A percentile compares a stretch with the other conserved stretches of the same genome.
Conservation (phyloP, 2,113 vertebrate species). For the Steatornis caripensis region DNA sequence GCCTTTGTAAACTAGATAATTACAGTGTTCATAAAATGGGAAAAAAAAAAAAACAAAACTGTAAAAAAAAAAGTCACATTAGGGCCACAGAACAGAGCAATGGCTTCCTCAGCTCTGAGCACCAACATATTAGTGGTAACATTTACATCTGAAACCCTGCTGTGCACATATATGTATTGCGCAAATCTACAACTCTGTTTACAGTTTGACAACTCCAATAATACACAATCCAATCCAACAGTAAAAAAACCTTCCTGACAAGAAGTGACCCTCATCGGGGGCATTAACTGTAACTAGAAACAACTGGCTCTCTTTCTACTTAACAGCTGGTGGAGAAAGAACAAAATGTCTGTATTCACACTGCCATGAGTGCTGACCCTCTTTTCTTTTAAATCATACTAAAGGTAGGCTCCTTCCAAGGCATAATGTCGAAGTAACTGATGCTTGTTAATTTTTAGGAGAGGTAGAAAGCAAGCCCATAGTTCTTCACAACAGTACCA, state of each 20-base stretch:
- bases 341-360: background rate
- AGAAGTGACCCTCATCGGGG: background rate
- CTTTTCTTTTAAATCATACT: background rate
- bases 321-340: background rate
- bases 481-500: background rate
- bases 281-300: background rate
- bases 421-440: background rate
- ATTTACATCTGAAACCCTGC: background rate
- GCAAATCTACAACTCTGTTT: background rate
- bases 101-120: background rate
- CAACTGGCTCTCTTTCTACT: background rate
- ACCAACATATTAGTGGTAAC: background rate
- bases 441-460: background rate
- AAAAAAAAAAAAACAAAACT: background rate
- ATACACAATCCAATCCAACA: background rate
- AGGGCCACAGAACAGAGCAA: background rate
- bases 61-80: background rate
- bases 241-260: background rate
- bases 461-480: background rate
- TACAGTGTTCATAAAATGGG: background rate
- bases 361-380: background rate
- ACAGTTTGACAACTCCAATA: background rate
- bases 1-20: background rate
- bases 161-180: rapidly evolving
- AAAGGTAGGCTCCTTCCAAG: background rate